Evolutionary conservation across 2,797 vertebrate genomes (phyloP).

Genomic region (Pangasius mekongensis): DNA sequence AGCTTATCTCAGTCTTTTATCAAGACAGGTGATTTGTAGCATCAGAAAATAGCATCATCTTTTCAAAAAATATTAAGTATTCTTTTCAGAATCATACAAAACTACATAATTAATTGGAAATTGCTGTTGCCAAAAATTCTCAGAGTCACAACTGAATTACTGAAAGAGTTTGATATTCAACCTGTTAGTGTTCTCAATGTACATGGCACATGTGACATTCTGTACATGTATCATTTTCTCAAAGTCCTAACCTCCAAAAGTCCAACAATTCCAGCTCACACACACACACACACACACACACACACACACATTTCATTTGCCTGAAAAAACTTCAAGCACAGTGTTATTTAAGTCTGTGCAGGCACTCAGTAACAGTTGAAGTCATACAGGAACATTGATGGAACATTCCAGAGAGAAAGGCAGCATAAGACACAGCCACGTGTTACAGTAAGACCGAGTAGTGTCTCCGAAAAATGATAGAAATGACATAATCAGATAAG

Average conservation of each 20-base stretch:
- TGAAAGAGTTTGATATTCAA: not conserved
- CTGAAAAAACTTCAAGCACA: not conserved
- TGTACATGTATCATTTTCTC: not conserved
- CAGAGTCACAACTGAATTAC: not conserved
- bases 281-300: not conserved
- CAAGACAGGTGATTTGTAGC: not conserved
- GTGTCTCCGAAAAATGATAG: slow-evolving; percentile 1
- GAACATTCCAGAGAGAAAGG: slow-evolving; percentile 19
- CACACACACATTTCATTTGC: not conserved
- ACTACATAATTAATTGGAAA: too few relatives aligned
- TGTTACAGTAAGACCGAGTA: not conserved
- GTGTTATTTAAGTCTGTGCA: slow-evolving; percentile 8
- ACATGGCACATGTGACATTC: not conserved
- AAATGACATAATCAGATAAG: not conserved
- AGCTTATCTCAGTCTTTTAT: not conserved
- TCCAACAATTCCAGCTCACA: not conserved
- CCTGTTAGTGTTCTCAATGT: not conserved
- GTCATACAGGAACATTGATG: not conserved
- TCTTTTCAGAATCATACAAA: not conserved
- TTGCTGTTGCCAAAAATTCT: not conserved
- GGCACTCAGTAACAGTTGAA: slow-evolving; percentile 2
- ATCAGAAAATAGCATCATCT: not conserved
- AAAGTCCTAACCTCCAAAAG: not conserved
- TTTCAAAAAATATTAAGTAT: not conserved
- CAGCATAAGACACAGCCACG: not conserved